A percentile compares a stretch with the other conserved stretches of the same genome.
Conservation (phyloP, 2,797 vertebrate species). For the Amblyopsis hoosieri region DNA sequence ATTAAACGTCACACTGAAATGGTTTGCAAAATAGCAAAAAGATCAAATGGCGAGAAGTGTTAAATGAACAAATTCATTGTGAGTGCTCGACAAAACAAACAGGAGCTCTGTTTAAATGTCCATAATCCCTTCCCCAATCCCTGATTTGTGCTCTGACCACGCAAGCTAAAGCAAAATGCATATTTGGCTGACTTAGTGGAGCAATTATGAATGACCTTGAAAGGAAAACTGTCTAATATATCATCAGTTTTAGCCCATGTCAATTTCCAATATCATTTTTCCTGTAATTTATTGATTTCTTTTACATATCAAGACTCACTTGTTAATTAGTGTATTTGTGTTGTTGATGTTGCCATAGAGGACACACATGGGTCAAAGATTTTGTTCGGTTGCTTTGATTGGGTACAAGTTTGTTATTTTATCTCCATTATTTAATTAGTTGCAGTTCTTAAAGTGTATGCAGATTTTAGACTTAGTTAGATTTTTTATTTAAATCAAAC, state of each 20-base stretch:
- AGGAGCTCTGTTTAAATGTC: slow-evolving; percentile 77
- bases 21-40: slow-evolving; percentile 81
- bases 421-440: slow-evolving; percentile 86
- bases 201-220: slow-evolving; percentile 75
- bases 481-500: slow-evolving; percentile 87
- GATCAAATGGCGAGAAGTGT: slow-evolving; percentile 73
- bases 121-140: slow-evolving; percentile 79
- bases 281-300: slow-evolving; percentile 83
- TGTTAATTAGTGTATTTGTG: slow-evolving; percentile 86
- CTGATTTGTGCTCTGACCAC: slow-evolving; percentile 77
- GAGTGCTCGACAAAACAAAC: slow-evolving; percentile 67
- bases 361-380: slow-evolving; percentile 84
- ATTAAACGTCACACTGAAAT: slow-evolving; percentile 86
- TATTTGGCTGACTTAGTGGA: slow-evolving; percentile 73
- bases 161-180: slow-evolving; percentile 75
- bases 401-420: slow-evolving; percentile 79
- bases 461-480: slow-evolving; percentile 90
- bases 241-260: slow-evolving; percentile 86
- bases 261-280: slow-evolving; percentile 80
- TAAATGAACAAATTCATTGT: slow-evolving; percentile 65
- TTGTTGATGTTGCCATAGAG: slow-evolving; percentile 87
- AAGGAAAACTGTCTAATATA: slow-evolving; percentile 84
- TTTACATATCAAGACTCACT: slow-evolving; percentile 85
- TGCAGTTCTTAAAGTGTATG: slow-evolving; percentile 88
- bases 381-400: slow-evolving; percentile 82